Percentiles rank a stretch among this genome's conserved stretches.
Conservation (phyloP, 1,140 invertebrate genomes). For the Drosophila mauritiana region DNA sequence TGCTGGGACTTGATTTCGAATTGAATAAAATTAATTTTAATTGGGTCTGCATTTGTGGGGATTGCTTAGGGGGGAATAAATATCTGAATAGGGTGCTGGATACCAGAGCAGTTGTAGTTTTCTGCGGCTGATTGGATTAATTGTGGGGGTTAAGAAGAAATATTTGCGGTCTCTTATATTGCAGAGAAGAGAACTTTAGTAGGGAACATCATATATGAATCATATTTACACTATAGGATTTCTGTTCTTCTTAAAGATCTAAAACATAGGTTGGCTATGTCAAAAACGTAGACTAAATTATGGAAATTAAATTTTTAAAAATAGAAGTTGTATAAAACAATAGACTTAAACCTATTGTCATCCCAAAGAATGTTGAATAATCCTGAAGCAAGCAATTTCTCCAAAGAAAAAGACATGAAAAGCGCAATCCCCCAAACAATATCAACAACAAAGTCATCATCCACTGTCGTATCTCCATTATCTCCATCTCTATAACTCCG, state of each 20-base stretch:
- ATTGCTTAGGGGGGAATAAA: constrained; percentile 9
- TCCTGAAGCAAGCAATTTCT: background rate
- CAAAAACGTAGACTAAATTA: no score
- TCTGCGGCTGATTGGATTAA: constrained; percentile 17
- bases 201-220: background rate
- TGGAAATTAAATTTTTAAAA: no score
- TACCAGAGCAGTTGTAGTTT: constrained; percentile 3
- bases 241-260: no score
- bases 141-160: constrained; percentile 1
- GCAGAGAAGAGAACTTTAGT: background rate
- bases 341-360: background rate
- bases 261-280: background rate
- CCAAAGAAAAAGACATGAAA: constrained; percentile 37
- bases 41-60: constrained; percentile 42
- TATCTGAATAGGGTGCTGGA: constrained; percentile 5
- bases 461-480: constrained; percentile 5
- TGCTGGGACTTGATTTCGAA: constrained; percentile 71
- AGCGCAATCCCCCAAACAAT: constrained; percentile 19
- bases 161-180: background rate
- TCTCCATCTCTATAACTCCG: constrained; percentile 6
- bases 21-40: constrained; percentile 80
- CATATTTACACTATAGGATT: background rate
- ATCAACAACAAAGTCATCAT: constrained; percentile 56
- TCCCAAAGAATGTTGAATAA: background rate
- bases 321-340: no score